Evolutionary conservation across 2,113 vertebrate genomes (phyloP).

Genomic region (Sylvicapra grimmia): DNA sequence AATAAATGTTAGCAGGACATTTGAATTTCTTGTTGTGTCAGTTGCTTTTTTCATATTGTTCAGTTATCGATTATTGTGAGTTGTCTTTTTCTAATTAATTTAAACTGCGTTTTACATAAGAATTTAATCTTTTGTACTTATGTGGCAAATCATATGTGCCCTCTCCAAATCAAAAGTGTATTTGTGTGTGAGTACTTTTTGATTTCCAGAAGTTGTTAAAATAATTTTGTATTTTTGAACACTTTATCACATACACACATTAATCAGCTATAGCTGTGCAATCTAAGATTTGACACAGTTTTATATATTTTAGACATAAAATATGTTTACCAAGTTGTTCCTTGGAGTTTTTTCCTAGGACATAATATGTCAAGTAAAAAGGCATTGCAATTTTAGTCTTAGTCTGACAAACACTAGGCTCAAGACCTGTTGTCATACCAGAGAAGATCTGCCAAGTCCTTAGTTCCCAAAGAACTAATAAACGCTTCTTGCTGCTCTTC

Average conservation of each 20-base stretch:
- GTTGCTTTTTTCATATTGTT: neutral
- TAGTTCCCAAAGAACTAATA: neutral
- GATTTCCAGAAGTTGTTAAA: neutral
- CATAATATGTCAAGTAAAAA: neutral
- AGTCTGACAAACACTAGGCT: neutral
- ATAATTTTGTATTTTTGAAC: neutral
- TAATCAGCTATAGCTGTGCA: neutral
- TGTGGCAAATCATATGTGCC: neutral
- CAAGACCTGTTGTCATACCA: neutral
- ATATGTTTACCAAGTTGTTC: neutral
- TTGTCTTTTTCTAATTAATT: constrained; percentile 3
- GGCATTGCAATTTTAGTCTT: neutral
- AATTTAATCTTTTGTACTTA: neutral
- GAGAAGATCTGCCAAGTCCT: neutral
- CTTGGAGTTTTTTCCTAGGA: neutral
- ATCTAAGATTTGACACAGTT: neutral
- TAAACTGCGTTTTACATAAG: neutral
- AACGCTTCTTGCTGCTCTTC: neutral
- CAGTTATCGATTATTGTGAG: neutral
- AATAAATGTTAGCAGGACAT: neutral
- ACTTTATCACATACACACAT: neutral
- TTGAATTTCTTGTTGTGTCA: constrained; percentile 13
- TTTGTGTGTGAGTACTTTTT: neutral
- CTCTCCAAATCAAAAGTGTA: neutral
- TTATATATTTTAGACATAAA: neutral